phyloP scores from a whole-genome alignment of 2,888 invertebrate genomes.

The Leucania comma region DNA sequence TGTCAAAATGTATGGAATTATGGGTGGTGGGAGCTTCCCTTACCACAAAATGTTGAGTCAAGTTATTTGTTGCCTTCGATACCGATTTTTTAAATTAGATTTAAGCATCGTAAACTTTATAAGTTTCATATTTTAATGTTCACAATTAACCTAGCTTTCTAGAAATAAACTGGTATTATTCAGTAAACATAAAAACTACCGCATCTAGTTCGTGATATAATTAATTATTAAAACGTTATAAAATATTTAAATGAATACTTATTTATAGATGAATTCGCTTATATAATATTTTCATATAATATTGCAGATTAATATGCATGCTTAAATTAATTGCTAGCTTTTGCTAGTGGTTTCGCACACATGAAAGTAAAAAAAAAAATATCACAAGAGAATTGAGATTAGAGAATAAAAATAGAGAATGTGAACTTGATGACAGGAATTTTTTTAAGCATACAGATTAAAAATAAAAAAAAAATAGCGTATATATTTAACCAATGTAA shows the following conservation, averaged over 20 bases:
- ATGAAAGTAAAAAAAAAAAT: no score
- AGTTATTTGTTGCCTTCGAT: no score
- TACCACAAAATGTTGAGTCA: no score
- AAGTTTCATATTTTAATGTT: not conserved
- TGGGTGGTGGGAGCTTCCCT: no score
- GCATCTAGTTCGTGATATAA: conserved; percentile 2
- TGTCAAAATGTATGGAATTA: no score
- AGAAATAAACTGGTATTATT: not conserved
- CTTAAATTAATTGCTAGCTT: conserved; percentile 8
- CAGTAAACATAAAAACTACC: not conserved
- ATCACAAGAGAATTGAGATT: no score
- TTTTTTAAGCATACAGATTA: no score
- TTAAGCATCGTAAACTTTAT: not conserved
- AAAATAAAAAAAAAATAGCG: no score
- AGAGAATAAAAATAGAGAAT: no score
- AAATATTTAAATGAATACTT: conserved; percentile 7
- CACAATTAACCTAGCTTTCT: not conserved
- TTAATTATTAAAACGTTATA: not conserved
- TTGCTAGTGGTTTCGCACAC: no score
- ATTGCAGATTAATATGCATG: conserved; percentile 1
- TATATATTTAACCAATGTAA: no score
- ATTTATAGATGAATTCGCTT: conserved; percentile 6
- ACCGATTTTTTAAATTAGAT: not conserved
- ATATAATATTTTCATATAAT: conserved; percentile 34
- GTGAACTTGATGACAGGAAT: no score